Evolutionary conservation across 2,797 vertebrate species (phyloP).

Genomic region (Sebastes iracundus): DNA sequence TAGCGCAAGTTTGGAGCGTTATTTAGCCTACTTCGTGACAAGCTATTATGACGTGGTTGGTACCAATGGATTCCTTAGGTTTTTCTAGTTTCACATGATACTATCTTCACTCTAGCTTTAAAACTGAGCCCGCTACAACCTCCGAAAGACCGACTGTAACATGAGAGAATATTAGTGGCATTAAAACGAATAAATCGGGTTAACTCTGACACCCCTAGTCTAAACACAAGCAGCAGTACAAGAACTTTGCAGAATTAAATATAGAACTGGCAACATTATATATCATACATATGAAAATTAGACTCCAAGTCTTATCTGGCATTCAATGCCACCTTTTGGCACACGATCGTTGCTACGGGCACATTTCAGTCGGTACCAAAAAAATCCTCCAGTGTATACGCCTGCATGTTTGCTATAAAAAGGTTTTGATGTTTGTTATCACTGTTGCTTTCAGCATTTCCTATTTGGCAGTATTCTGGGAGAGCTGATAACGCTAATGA

Average conservation of each 20-base stretch:
- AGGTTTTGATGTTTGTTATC: neutral
- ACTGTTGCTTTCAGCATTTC: neutral
- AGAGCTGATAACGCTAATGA: neutral
- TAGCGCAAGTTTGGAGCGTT: too few relatives aligned
- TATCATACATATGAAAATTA: neutral
- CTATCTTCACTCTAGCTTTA: too few relatives aligned
- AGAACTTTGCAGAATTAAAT: neutral
- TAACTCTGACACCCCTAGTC: too few relatives aligned
- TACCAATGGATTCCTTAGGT: too few relatives aligned
- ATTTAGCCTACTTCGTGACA: too few relatives aligned
- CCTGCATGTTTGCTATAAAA: neutral
- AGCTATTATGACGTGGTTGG: too few relatives aligned
- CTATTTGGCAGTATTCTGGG: neutral
- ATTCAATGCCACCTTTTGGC: neutral
- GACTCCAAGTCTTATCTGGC: neutral
- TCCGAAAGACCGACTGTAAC: too few relatives aligned
- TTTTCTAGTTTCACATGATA: too few relatives aligned
- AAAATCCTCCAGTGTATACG: neutral
- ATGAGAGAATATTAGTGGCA: too few relatives aligned
- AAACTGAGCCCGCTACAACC: too few relatives aligned
- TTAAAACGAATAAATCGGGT: too few relatives aligned
- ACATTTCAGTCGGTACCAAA: neutral
- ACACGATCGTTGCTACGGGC: neutral
- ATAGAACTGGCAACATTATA: neutral
- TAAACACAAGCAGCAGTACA: neutral